Evolutionary conservation across 2,797 vertebrate species (phyloP).

Genomic region (Rallus crepitans): DNA sequence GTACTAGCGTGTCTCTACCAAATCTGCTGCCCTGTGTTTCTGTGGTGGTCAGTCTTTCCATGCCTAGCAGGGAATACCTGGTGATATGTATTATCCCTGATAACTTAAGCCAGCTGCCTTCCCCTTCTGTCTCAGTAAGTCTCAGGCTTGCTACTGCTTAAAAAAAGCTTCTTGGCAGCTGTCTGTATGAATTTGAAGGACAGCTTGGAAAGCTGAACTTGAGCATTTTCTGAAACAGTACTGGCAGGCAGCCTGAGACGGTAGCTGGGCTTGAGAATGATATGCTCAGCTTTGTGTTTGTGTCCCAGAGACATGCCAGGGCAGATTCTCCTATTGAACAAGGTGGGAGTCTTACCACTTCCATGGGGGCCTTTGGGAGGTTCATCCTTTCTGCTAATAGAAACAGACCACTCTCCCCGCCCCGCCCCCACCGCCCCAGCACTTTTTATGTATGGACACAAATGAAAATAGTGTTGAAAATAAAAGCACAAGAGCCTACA

Average conservation of each 20-base stretch:
- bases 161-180: slow-evolving; percentile 39
- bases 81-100: background rate
- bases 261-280: background rate
- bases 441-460: background rate
- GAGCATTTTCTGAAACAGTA: background rate
- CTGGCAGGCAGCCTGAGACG: background rate
- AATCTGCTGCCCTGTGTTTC: background rate
- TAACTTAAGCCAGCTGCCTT: background rate
- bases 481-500: background rate
- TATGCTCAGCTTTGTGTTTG: background rate
- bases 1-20: background rate
- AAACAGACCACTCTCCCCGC: background rate
- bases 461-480: background rate
- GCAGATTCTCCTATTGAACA: background rate
- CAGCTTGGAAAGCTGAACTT: slow-evolving; percentile 18
- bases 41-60: background rate
- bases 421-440: background rate
- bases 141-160: background rate
- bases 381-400: background rate
- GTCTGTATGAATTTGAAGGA: background rate
- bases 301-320: background rate
- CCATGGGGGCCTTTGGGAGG: rapidly evolving
- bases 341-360: background rate
- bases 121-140: background rate
- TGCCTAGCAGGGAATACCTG: background rate